Evolutionary conservation across 1,140 invertebrate genomes (phyloP), one percentile per base, ranked within the genome.

Genomic region (Apis cerana): DNA sequence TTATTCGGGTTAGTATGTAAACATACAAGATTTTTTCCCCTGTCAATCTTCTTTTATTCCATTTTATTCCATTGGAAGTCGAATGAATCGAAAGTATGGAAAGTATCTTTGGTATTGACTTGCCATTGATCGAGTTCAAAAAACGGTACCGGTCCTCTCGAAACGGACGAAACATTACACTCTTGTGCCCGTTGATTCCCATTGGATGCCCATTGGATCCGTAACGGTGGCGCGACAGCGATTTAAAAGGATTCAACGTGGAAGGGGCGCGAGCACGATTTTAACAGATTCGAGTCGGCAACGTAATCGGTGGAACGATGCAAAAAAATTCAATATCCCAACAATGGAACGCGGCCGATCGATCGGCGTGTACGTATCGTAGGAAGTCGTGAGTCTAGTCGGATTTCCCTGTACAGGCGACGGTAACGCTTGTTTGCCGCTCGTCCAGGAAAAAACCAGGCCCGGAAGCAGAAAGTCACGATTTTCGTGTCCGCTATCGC

Each of bases 401-500:
- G 82, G 85, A 87, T 87, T 88, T 88, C 74, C 86, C 85, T 87
- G 77, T 80, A 76, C 72, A 68, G 59, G 71, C 78, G 50, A 23
- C 59, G 62, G 80, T 87, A 81, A 76, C 75, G 77, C 68, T 80
- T 81, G 86, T 88, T 88, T 88, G 86, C 81, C 85, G 85, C 68
- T 71, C 58, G 74, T 50, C 50, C 68, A 69, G 83, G 75, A 88
- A 88, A 85, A 87, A 87, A 43, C 56, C 74, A 87, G 65, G 68
- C 33, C 75, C 86, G 86, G 86, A 88, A 82, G 83, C 75, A 69
- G 78, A 88, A 85, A 88, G 87, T 88, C 85, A 87, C 78, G 78
- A 88, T 85, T 85, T 82, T 87, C 79, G 78, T 79, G 75, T 84
- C 77, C 86, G 81, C 54, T 61, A 59, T 21, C 69, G 74, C 65